Percentiles rank a stretch among this genome's conserved stretches.
Evolutionary conservation across 2,888 invertebrate species (phyloP).

Genomic region (Volucella bombylans): DNA sequence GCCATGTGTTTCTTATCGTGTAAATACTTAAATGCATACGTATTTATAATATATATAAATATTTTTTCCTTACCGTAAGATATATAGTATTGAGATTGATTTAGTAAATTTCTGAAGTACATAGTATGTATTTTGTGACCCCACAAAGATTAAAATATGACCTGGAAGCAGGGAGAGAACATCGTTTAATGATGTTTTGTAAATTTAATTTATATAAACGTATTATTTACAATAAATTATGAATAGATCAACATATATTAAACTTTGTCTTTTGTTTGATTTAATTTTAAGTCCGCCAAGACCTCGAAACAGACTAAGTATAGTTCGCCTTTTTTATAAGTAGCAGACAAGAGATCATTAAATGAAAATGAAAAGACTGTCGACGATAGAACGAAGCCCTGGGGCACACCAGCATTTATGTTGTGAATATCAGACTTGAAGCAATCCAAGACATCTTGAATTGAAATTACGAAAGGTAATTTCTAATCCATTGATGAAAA

Average conservation of each 20-base stretch:
- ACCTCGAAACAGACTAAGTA: too few relatives aligned
- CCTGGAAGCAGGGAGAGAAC: constrained; percentile 8
- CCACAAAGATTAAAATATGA: not conserved
- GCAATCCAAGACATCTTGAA: too few relatives aligned
- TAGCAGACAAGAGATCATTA: too few relatives aligned
- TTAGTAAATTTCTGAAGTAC: constrained; percentile 9
- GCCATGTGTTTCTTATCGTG: constrained; percentile 51
- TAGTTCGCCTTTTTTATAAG: too few relatives aligned
- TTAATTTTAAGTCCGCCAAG: not conserved
- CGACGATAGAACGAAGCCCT: too few relatives aligned
- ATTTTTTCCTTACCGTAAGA: constrained; percentile 31
- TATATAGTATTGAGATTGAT: constrained; percentile 33
- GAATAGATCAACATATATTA: too few relatives aligned
- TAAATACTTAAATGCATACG: constrained; percentile 29
- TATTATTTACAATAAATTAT: constrained; percentile 47
- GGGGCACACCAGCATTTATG: too few relatives aligned
- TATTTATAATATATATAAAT: constrained; percentile 48
- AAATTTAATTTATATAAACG: constrained; percentile 1
- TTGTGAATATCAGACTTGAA: too few relatives aligned
- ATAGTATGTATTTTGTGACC: constrained; percentile 1
- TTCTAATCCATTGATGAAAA: too few relatives aligned
- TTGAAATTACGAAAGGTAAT: too few relatives aligned
- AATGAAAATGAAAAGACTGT: too few relatives aligned
- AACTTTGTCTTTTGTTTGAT: not conserved
- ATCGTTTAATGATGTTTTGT: constrained; percentile 66